Evolutionary conservation across 1,140 invertebrate species (phyloP).

Genomic region (Dendroctonus valens): DNA sequence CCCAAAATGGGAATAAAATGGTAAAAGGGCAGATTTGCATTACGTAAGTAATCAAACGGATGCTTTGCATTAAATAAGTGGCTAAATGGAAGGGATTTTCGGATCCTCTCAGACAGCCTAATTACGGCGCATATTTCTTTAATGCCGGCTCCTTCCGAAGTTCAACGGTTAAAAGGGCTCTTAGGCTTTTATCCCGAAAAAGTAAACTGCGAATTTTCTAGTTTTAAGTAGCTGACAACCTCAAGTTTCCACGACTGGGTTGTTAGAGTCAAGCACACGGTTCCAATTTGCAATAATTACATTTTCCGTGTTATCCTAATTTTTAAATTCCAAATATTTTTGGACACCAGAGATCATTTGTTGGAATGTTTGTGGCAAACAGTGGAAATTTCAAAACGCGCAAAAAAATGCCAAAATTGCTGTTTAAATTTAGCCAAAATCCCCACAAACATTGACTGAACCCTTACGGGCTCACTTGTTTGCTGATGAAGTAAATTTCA

Average conservation of each 20-base stretch:
- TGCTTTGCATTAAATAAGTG: constrained; percentile 37
- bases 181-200: constrained; percentile 9
- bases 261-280: no score
- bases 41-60: constrained; percentile 40
- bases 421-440: no score
- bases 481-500: no score
- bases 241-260: background rate
- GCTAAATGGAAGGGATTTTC: constrained; percentile 20
- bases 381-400: no score
- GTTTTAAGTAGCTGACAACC: constrained; percentile 1
- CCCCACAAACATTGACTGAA: no score
- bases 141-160: constrained; percentile 18
- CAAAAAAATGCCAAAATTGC: no score
- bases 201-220: constrained; percentile 16
- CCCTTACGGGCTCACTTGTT: no score
- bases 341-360: no score
- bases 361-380: no score
- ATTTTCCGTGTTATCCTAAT: no score
- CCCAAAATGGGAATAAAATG: constrained; percentile 46
- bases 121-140: constrained; percentile 28
- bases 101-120: constrained; percentile 27
- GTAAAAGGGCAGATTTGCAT: constrained; percentile 41
- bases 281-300: no score
- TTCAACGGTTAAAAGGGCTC: constrained; percentile 18
- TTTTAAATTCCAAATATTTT: no score